Evolutionary conservation across 2,888 invertebrate genomes (phyloP).

Genomic region (Tanypteryx hageni): DNA sequence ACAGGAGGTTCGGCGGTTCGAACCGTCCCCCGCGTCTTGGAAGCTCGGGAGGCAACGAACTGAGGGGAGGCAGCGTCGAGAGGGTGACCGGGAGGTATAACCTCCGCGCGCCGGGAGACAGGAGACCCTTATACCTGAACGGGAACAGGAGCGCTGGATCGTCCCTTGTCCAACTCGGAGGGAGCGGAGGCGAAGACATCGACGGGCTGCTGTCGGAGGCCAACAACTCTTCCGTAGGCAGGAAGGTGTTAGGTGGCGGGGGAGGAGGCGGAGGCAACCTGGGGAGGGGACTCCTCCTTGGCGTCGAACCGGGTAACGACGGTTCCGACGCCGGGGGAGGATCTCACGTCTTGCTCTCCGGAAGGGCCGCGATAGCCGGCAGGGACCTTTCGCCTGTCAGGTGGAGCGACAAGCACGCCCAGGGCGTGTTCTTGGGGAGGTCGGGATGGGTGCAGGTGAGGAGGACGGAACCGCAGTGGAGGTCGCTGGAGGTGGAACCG

Average conservation of each 20-base stretch:
- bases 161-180: slow-evolving; percentile 66
- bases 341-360: slow-evolving; percentile 71
- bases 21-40: slow-evolving; percentile 69
- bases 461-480: slow-evolving; percentile 70
- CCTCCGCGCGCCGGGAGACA: slow-evolving; percentile 58
- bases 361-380: slow-evolving; percentile 75
- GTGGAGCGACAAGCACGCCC: slow-evolving; percentile 80
- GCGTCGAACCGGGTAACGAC: slow-evolving; percentile 66
- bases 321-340: slow-evolving; percentile 52
- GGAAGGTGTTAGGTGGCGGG: slow-evolving; percentile 59
- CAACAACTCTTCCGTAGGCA: slow-evolving; percentile 52
- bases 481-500: slow-evolving; percentile 22
- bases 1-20: slow-evolving; percentile 68
- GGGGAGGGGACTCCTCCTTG: slow-evolving; percentile 61
- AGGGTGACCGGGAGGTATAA: slow-evolving; percentile 71
- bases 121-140: slow-evolving; percentile 58
- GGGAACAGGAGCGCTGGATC: slow-evolving; percentile 62
- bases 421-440: slow-evolving; percentile 79
- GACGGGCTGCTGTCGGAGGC: slow-evolving; percentile 67
- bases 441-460: slow-evolving; percentile 78
- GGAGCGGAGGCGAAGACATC: slow-evolving; percentile 70
- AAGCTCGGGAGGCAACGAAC: slow-evolving; percentile 69
- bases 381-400: slow-evolving; percentile 79
- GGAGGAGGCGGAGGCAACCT: slow-evolving; percentile 45
- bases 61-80: slow-evolving; percentile 69